phyloP scores from a whole-genome alignment of 2,888 invertebrate species.

The Pachliopta kotzebuea region DNA sequence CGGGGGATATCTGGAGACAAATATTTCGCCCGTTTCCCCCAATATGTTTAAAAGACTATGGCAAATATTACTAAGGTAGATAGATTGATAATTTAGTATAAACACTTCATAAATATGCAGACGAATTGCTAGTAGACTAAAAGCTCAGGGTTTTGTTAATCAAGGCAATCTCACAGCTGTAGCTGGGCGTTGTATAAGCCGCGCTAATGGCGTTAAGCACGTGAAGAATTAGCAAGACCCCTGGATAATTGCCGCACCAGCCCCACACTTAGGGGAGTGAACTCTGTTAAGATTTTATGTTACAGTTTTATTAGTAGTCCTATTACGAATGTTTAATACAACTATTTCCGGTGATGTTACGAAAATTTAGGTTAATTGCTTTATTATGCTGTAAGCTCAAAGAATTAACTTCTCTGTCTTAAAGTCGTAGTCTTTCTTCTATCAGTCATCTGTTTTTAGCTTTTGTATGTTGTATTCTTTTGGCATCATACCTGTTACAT shows the following conservation, averaged over 20 bases:
- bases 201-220: conserved; percentile 64
- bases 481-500: no score
- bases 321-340: background rate
- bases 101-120: no score
- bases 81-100: no score
- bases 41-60: no score
- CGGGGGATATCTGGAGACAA: no score
- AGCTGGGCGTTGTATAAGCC: conserved; percentile 53
- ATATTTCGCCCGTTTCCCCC: no score
- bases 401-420: no score
- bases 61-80: no score
- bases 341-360: background rate
- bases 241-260: conserved; percentile 52
- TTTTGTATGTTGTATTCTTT: no score
- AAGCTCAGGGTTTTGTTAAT: conserved; percentile 21
- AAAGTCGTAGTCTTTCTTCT: no score
- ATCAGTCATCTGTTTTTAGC: no score
- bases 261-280: conserved; percentile 32
- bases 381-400: no score
- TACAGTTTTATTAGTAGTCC: conserved; percentile 30
- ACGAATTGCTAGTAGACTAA: background rate
- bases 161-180: conserved; percentile 27
- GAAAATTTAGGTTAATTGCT: background rate
- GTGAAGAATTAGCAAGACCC: conserved; percentile 54
- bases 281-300: conserved; percentile 37